phyloP scores from a whole-genome alignment of 2,888 invertebrate species.

The Scaptomyza tumidula region DNA sequence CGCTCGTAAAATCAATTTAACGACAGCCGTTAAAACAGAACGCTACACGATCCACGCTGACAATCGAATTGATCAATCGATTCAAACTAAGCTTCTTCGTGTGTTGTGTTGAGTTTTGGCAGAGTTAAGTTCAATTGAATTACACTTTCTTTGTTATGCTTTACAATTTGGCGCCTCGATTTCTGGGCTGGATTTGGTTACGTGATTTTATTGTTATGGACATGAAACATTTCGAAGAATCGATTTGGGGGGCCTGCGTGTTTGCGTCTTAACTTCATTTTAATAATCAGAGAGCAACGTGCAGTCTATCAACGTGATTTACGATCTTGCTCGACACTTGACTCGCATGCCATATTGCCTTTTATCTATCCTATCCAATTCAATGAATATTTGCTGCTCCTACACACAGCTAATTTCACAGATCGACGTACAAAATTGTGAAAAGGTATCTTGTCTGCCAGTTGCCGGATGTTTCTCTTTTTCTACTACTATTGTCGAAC shows the following conservation, averaged over 20 bases:
- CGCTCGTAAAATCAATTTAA: conserved; percentile 82
- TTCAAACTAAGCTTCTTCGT: conserved; percentile 12
- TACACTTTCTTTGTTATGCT: conserved; percentile 18
- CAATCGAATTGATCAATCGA: conserved; percentile 46
- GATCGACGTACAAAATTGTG: conserved; percentile 2
- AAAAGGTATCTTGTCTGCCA: conserved; percentile 9
- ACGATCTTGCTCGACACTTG: conserved; percentile 63
- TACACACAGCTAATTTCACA: conserved; percentile 2
- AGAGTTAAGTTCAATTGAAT: background rate
- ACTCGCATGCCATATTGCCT: conserved; percentile 52
- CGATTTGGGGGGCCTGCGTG: conserved; percentile 34
- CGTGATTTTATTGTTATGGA: conserved; percentile 56
- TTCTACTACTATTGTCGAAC: conserved; percentile 38
- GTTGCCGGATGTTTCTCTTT: conserved; percentile 33
- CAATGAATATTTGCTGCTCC: background rate
- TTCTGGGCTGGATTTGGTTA: conserved; percentile 22
- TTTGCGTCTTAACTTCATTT: conserved; percentile 24
- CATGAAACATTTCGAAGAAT: conserved; percentile 26
- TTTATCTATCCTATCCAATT: background rate
- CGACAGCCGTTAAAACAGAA: conserved; percentile 53
- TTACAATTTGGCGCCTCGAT: conserved; percentile 45
- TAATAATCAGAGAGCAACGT: conserved; percentile 32
- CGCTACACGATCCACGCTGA: conserved; percentile 24
- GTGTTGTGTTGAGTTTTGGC: background rate
- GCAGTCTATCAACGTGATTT: conserved; percentile 65